phyloP scores from a whole-genome alignment of 1,140 invertebrate genomes.

The Pissodes strobi region DNA sequence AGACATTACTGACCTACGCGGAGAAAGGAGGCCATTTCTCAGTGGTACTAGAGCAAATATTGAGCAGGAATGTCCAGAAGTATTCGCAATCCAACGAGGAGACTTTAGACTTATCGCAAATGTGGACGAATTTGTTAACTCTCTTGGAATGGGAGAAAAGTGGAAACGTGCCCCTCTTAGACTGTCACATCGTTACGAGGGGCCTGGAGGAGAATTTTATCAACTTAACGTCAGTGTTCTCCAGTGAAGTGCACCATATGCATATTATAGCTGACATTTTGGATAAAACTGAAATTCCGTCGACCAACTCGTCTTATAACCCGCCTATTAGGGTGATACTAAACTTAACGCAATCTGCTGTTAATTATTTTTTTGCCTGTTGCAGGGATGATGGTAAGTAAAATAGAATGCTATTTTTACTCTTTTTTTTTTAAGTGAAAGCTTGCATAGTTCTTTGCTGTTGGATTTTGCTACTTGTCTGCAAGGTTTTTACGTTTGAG shows the following conservation, averaged over 20 bases:
- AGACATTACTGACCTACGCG: conserved; percentile 47
- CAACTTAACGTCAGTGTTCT: conserved; percentile 55
- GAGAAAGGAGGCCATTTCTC: conserved; percentile 60
- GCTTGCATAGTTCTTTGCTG: too few relatives aligned
- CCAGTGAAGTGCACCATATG: conserved; percentile 54
- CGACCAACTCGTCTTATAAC: conserved; percentile 43
- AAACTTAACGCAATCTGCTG: conserved; percentile 69
- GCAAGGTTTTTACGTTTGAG: too few relatives aligned
- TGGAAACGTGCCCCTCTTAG: conserved; percentile 53
- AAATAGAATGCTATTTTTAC: too few relatives aligned
- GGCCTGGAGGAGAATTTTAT: conserved; percentile 59
- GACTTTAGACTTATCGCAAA: conserved; percentile 38
- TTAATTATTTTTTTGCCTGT: conserved; percentile 78
- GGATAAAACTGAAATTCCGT: conserved; percentile 55
- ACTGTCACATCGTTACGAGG: conserved; percentile 57
- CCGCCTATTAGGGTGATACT: conserved; percentile 59
- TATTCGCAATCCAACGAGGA: conserved; percentile 39
- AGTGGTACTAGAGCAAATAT: conserved; percentile 59
- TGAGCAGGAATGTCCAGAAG: conserved; percentile 45
- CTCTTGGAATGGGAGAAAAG: conserved; percentile 62
- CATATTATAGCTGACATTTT: conserved; percentile 59
- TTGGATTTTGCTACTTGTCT: too few relatives aligned
- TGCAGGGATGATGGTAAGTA: conserved; percentile 70
- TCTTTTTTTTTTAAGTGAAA: too few relatives aligned
- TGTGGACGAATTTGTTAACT: conserved; percentile 59